Evolutionary conservation across 2,113 vertebrate species (phyloP).

Genomic region (Pituophis catenifer): DNA sequence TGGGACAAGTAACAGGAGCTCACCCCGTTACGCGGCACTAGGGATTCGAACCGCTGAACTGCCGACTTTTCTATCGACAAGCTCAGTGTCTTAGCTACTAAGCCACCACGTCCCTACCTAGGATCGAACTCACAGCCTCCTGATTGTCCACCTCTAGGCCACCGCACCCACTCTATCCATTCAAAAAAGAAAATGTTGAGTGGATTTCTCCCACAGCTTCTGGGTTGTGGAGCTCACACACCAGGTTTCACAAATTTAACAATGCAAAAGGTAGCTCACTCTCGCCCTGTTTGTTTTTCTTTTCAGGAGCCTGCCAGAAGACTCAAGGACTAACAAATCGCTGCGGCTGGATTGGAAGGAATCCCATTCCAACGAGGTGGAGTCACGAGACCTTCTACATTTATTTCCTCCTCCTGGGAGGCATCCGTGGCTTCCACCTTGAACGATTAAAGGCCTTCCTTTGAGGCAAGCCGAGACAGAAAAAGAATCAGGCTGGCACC

Average conservation of each 20-base stretch:
- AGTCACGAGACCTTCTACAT: constrained; percentile 49
- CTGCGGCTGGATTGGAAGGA: constrained; percentile 48
- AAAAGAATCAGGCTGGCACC: constrained; percentile 28
- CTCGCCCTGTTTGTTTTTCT: neutral
- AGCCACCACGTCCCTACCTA: too few species aligned
- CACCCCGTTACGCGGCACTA: too few species aligned
- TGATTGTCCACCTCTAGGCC: too few species aligned
- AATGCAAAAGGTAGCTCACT: neutral
- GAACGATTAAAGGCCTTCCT: constrained; percentile 44
- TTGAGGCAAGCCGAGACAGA: constrained; percentile 49
- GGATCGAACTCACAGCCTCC: too few species aligned
- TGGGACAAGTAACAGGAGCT: too few species aligned
- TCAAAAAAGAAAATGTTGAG: neutral
- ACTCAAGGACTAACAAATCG: constrained; percentile 14
- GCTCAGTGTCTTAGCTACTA: too few species aligned
- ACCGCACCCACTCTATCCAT: neutral
- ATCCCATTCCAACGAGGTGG: constrained; percentile 23
- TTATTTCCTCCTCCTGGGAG: constrained; percentile 52
- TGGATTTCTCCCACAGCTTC: neutral
- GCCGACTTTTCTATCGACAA: too few species aligned
- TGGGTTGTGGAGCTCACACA: neutral
- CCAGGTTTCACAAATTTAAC: neutral
- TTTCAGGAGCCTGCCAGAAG: constrained; percentile 57
- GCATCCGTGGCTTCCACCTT: constrained; percentile 36
- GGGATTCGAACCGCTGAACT: too few species aligned